Conservation (phyloP, 2,113 vertebrate species). For the Sapayoa aenigma region DNA sequence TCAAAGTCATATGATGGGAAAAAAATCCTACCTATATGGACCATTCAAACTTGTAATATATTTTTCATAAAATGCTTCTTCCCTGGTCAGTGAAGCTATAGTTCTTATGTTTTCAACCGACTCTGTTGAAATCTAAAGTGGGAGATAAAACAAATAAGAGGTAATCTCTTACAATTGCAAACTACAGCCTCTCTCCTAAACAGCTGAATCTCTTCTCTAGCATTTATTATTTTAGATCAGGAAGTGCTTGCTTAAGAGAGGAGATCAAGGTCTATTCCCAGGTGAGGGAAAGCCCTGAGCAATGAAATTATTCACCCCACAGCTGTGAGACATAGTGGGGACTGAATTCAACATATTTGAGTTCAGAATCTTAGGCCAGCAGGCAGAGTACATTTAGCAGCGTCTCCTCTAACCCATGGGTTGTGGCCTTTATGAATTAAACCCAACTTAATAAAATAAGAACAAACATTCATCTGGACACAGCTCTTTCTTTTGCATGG, state of each 20-base stretch:
- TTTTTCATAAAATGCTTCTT: constrained; percentile 67
- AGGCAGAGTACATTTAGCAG: not conserved
- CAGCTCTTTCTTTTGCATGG: not conserved
- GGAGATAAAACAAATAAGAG: not conserved
- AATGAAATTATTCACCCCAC: not conserved
- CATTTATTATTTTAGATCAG: not conserved
- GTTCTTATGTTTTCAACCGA: constrained; percentile 69
- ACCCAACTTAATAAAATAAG: not conserved
- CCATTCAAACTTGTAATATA: constrained; percentile 36
- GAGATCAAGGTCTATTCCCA: not conserved
- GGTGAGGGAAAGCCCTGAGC: not conserved
- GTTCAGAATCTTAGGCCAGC: not conserved
- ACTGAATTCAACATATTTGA: not conserved
- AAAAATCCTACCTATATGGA: constrained; percentile 57
- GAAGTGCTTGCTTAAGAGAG: not conserved
- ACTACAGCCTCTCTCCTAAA: not conserved
- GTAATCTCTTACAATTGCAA: not conserved
- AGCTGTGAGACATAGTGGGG: not conserved
- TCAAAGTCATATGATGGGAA: not conserved
- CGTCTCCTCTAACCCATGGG: not conserved
- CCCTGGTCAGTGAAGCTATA: constrained; percentile 53
- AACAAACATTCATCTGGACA: not conserved
- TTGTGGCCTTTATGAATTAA: not conserved
- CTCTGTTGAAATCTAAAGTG: constrained; percentile 70
- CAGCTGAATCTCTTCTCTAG: not conserved